phyloP scores from a whole-genome alignment of 2,113 vertebrate species.

The Periophthalmus modestus region DNA sequence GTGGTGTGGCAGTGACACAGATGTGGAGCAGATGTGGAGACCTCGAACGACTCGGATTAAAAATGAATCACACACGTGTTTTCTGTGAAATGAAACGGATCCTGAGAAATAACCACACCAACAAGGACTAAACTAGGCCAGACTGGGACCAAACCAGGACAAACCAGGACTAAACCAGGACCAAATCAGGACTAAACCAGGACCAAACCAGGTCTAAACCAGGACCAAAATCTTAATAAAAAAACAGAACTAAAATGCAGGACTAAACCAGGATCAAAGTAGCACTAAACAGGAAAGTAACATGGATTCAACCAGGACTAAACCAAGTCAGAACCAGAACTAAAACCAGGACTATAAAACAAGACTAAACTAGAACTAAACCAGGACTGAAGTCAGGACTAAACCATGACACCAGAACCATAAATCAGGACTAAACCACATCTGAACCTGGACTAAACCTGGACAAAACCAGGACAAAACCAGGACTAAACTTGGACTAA shows the following conservation, averaged over 20 bases:
- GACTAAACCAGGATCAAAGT: no score
- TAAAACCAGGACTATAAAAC: not conserved
- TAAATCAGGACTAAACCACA: no score
- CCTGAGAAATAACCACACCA: not conserved
- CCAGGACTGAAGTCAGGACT: no score
- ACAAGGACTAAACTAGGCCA: not conserved
- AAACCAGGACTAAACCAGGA: not conserved
- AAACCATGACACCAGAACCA: no score
- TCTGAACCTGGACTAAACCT: no score
- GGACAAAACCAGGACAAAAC: no score
- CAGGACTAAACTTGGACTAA: no score
- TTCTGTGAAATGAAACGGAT: not conserved
- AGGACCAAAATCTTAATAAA: no score
- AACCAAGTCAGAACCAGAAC: no score
- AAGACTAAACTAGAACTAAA: no score
- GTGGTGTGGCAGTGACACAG: not conserved
- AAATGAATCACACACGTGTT: not conserved
- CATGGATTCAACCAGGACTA: not conserved
- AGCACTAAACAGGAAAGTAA: no score
- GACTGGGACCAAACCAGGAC: not conserved
- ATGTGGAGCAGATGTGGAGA: not conserved
- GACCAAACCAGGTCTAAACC: not conserved
- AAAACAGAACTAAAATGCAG: no score
- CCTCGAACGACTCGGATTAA: not conserved
- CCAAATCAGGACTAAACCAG: not conserved